A percentile compares a stretch with the other conserved stretches of the same genome.
phyloP scores from a whole-genome alignment of 1,140 invertebrate genomes.

The Diorhabda sublineata region DNA sequence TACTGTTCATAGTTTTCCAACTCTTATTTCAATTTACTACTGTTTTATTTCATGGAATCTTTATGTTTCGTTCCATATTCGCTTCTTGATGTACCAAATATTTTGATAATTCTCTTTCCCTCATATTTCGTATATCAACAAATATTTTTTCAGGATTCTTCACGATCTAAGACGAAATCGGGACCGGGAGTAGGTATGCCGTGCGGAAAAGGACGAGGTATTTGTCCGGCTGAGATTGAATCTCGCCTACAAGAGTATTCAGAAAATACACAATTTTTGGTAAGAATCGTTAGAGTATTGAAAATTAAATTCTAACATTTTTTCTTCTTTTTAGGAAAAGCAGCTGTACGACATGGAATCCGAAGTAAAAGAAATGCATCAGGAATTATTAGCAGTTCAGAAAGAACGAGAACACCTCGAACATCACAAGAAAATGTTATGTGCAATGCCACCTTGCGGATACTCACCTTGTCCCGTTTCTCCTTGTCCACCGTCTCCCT shows the following conservation, averaged over 20 bases:
- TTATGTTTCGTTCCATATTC: too few relatives aligned
- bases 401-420: conserved; percentile 54
- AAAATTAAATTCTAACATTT: background rate
- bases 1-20: too few relatives aligned
- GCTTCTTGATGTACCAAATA: too few relatives aligned
- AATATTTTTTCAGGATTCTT: too few relatives aligned
- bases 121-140: too few relatives aligned
- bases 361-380: conserved; percentile 57
- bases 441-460: conserved; percentile 23
- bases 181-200: conserved; percentile 20
- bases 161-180: too few relatives aligned
- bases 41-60: too few relatives aligned
- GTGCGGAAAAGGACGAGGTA: conserved; percentile 37
- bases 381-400: conserved; percentile 56
- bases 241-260: conserved; percentile 39
- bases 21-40: too few relatives aligned
- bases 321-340: conserved; percentile 49
- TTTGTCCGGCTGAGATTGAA: conserved; percentile 39
- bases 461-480: conserved; percentile 11
- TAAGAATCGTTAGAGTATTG: conserved; percentile 17
- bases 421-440: conserved; percentile 47
- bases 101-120: too few relatives aligned
- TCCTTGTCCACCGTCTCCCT: conserved; percentile 28
- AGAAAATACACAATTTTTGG: conserved; percentile 39
- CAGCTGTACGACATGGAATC: conserved; percentile 58